Evolutionary conservation across 2,113 vertebrate species (phyloP), one percentile per base, ranked within the genome.

Genomic region (Gadus chalcogrammus): DNA sequence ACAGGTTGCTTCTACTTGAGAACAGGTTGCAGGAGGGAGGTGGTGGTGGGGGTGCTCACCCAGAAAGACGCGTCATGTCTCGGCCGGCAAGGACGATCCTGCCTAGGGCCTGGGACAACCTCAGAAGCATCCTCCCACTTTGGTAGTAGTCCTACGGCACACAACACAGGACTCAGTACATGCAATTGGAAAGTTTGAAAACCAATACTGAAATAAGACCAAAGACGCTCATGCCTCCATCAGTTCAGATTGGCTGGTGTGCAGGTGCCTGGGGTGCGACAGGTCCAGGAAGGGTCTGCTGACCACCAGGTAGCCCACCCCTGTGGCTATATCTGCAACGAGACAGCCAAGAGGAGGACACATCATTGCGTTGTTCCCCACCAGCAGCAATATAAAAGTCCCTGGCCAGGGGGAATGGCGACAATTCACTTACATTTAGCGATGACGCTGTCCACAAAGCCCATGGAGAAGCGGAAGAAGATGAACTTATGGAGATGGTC

Each of bases 401-500:
- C 31, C 31, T 35, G 31, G 31, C 4, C 31, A 35, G 31, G 31
- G 31, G 31, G 31, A 35, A 35, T 35, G 31, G 31, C 31, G 13
- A 0, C 42, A 48, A 48, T 2, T 9, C 11, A 9, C 96, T 97
- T 92, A 99, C 97, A 99, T 91, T 99, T 99, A 81, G 97, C 96
- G 80, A 99, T 92, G 61, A 99, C 95, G 72, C 88, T 95, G 85
- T 99, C 97, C 79, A 98, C 88, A 87, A 98, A 98, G n/a, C 97
- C 97, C 96, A 98, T 99, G 31, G 96, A 95, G 87, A 99, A 99
- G 16, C 96, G 94, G 80, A 99, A 99, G 83, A 97, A 92, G 87
- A 99, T 98, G 85, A 99, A 99, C 77, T 93, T 95, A 84, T 99
- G 96, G 65, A 99, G 86, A 64, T 99, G 97, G 52, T 98, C 94